These are phyloP conservation scores for Rafetus swinhoei DNA, from an alignment of 2,113 vertebrate species.

Conservation along the genomic window DNA sequence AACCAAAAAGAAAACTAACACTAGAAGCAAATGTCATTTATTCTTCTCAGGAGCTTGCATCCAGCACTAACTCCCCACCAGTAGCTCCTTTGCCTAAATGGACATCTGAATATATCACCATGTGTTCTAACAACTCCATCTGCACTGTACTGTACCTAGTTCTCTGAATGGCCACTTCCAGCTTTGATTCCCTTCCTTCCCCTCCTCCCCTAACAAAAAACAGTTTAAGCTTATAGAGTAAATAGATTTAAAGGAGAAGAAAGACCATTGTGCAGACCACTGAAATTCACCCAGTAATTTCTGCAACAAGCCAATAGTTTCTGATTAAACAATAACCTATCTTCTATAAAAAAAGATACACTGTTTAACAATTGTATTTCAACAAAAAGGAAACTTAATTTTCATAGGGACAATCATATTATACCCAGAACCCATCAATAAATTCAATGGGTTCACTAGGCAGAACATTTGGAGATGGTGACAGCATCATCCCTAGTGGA, in stretches of 20 bases:
- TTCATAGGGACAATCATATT: conserved; percentile 9
- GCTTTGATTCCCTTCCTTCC: neutral
- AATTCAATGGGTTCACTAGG: conserved; percentile 18
- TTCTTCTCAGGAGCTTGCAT: neutral
- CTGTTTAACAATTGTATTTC: too few relatives aligned
- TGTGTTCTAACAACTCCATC: neutral
- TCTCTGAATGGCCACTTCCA: neutral
- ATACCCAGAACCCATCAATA: neutral
- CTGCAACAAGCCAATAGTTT: neutral
- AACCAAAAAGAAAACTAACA: neutral
- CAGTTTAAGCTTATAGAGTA: neutral
- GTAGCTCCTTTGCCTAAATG: neutral
- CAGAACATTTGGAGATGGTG: conserved; percentile 7
- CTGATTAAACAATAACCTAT: neutral
- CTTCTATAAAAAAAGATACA: neutral
- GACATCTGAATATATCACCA: neutral
- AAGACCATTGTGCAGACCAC: neutral
- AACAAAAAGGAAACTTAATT: conserved; percentile 35
- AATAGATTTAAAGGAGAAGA: neutral
- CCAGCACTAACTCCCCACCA: neutral
- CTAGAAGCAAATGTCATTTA: neutral
- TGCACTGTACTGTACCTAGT: neutral
- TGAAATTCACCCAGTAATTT: neutral
- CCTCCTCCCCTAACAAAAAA: neutral
- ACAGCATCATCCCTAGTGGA: neutral